These are phyloP conservation scores for Dryobates pubescens DNA, from an alignment of 2,797 vertebrate species.

Conservation along the genomic window DNA sequence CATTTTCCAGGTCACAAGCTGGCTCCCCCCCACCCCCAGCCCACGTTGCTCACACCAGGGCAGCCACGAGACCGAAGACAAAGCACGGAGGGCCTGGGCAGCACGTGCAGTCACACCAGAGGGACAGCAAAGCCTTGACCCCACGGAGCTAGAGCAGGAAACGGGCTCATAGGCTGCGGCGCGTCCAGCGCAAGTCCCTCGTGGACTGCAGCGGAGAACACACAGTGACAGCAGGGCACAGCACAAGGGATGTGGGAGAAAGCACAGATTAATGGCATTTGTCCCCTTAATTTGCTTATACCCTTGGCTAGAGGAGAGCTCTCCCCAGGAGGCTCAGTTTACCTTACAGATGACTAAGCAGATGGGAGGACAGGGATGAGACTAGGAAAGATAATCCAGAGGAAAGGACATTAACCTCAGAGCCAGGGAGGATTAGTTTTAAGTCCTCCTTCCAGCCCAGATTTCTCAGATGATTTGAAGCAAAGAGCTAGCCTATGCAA, in stretches of 20 bases:
- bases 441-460: neutral
- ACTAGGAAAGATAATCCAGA: conserved; percentile 16
- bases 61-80: neutral
- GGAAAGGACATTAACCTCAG: conserved; percentile 4
- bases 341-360: conserved; percentile 15
- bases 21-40: neutral
- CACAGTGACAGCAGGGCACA: neutral
- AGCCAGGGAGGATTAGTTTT: neutral
- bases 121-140: neutral
- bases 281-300: conserved; percentile 1
- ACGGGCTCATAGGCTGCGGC: neutral
- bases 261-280: neutral
- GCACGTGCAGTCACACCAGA: neutral
- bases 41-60: neutral
- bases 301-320: neutral
- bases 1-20: conserved; percentile 24
- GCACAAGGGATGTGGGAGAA: conserved; percentile 1
- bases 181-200: neutral
- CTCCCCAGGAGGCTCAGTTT: neutral
- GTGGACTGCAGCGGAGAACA: neutral
- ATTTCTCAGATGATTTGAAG: neutral
- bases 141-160: neutral
- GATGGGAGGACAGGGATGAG: neutral
- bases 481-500: neutral
- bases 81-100: neutral